Evolutionary conservation across 2,113 vertebrate species (phyloP), one percentile per base, ranked within the genome.

Genomic region (Phaetusa simplex): DNA sequence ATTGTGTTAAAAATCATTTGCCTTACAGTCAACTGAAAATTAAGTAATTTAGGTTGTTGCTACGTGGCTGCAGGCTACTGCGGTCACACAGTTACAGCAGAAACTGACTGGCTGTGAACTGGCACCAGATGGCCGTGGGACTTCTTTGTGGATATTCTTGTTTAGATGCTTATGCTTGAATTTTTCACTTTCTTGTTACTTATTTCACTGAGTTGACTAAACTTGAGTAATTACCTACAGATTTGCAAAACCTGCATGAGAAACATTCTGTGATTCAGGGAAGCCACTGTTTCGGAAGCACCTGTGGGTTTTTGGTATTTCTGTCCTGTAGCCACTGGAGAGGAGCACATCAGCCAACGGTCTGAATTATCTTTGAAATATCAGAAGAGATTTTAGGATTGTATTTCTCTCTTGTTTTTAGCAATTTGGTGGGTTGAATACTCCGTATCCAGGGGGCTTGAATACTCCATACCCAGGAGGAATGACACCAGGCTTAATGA

Each of bases 401-500:
- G 0, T 22, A 1, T 59, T 36, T 83, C 22, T 82, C 34, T 73
- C 49, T 74, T 65, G 8, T 53, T 52, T 78, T 50, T 65, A 99
- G 99, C 99, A 99, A 98, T 99, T 99, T 95, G 98, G 98, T 36
- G 98, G 99, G 30, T 96, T 99, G 65, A 99, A 98, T 82, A 98
- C 99, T 5, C 98, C 99, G 0, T 99, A 98, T 29, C 98, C 99
- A 16, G 99, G 99, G 2, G 99, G 99, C 34, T 97, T 99, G 95
- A 99, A 99, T 97, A 99, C 99, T 9, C 99, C 99, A 0, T 99
- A 99, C 88, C 99, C 99, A 30, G 99, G 99, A 55, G 99, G 99
- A 74, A 99, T 99, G 99, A 99, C 99, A 2, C 99, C 99, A 14
- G 99, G 99, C 11, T 85, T 99, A 84, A 99, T 99, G 99, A 99